Conservation (phyloP, 2,797 vertebrate genomes). For the Lithobates sylvaticus region DNA sequence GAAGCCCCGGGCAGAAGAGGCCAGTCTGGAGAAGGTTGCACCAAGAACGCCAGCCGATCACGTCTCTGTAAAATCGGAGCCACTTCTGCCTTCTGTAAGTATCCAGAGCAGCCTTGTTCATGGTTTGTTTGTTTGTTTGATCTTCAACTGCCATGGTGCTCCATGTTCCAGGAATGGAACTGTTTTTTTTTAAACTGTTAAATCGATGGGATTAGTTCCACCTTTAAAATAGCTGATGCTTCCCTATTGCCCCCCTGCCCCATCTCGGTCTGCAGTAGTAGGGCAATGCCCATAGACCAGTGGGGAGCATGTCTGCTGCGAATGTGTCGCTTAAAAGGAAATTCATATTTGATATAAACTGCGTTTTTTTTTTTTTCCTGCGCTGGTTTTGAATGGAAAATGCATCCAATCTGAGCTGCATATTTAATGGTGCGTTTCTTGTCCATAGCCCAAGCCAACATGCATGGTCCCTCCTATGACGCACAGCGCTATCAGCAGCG, state of each 20-base stretch:
- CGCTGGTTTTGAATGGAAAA: too few species aligned
- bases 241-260: too few species aligned
- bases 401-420: too few species aligned
- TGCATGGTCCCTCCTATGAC: slow-evolving; percentile 99
- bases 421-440: background rate
- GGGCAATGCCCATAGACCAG: background rate
- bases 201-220: too few species aligned
- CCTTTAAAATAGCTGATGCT: too few species aligned
- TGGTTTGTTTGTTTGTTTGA: background rate
- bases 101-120: background rate
- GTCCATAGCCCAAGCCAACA: slow-evolving; percentile 90
- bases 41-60: slow-evolving; percentile 86
- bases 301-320: too few species aligned
- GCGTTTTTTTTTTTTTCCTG: too few species aligned
- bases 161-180: too few species aligned
- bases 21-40: slow-evolving; percentile 82
- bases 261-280: too few species aligned
- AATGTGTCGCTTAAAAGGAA: background rate
- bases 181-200: too few species aligned
- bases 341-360: background rate
- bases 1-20: slow-evolving; percentile 84
- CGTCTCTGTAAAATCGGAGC: slow-evolving; percentile 87
- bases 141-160: too few species aligned
- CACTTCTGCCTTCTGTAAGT: slow-evolving; percentile 83
- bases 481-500: slow-evolving; percentile 84